Percentiles rank a stretch among this genome's conserved stretches.
Conservation (phyloP, 2,888 invertebrate genomes). For the Caenorhabditis doughertyi region DNA sequence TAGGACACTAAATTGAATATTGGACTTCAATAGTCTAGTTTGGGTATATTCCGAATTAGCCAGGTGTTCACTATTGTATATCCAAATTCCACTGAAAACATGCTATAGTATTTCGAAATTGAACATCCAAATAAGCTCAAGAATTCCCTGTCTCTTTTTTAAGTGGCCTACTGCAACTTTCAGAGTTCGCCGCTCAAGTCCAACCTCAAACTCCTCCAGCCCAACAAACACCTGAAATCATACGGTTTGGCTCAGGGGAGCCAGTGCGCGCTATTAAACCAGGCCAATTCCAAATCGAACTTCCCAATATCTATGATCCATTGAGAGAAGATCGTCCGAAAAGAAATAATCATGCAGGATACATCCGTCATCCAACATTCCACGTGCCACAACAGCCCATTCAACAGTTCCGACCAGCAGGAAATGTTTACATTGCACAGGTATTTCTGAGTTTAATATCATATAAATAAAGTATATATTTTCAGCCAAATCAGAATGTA, state of each 20-base stretch:
- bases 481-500: constrained; percentile 40
- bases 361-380: constrained; percentile 49
- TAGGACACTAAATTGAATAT: too few relatives aligned
- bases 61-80: too few relatives aligned
- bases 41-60: too few relatives aligned
- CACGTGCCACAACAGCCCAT: constrained; percentile 42
- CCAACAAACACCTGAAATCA: constrained; percentile 25
- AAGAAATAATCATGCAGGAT: constrained; percentile 45
- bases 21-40: too few relatives aligned
- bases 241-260: constrained; percentile 56
- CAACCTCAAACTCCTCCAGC: constrained; percentile 23
- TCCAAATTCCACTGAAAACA: too few relatives aligned
- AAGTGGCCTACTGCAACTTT: not conserved
- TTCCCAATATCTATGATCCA: constrained; percentile 57
- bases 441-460: not conserved
- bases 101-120: too few relatives aligned
- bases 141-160: not conserved
- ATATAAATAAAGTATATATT: not conserved
- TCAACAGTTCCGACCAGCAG: constrained; percentile 44
- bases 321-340: constrained; percentile 53
- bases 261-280: constrained; percentile 58
- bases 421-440: constrained; percentile 51
- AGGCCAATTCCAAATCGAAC: constrained; percentile 59
- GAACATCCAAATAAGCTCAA: too few relatives aligned
- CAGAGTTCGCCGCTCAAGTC: constrained; percentile 40